Base-by-base conservation (phyloP, 2,888 invertebrate species). In the Drosophila mercatorum region DNA sequence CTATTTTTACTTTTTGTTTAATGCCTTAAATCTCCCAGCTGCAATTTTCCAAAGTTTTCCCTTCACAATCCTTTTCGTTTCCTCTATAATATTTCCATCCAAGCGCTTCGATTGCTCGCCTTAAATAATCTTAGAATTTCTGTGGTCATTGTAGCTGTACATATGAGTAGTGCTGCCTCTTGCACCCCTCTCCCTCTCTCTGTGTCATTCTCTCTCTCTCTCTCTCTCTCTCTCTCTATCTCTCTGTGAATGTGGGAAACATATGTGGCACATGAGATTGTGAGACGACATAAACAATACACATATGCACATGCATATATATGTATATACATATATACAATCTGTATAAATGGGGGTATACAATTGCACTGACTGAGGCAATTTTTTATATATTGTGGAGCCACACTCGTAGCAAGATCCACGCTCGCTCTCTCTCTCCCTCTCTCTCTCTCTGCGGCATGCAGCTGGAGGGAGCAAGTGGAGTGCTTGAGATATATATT, bases 81-180 rank as follows among this genome's bases (percentile, higher is more conserved):
- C 8, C 34, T 59, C 28, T 8, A 12, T 52, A 44, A 41, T 55
- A 47, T 76, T 76, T 40, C 41, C 56, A 41, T 66, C 53, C 66
- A 44, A 49, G 31, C 72, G 66, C 52, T 60, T 70, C 81, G 88
- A 87, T 77, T 82, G 72, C 61, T 55, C 59, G 31, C 60, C 40
- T 36, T 62, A 83, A 82, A 75, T 82, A 89, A 87, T 84, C 85
- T 81, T 81, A 81, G 88, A 73, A 77, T 49, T 74, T 84, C 63
- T 80, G 89, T 76, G 89, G 76, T 72, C 51, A 68, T 71, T 75
- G 51, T 41, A 44, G 44, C 57, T 68, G 5, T 65, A 46, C 41
- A 62, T 57, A 38, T 26, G 43, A 44, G 43, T 63, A 28, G 62
- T 26, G 63, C 61, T 40, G n/a, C 14, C 43, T 47, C 40, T 49